phyloP scores from a whole-genome alignment of 2,888 invertebrate genomes.

The Drosophila kuntzei region DNA sequence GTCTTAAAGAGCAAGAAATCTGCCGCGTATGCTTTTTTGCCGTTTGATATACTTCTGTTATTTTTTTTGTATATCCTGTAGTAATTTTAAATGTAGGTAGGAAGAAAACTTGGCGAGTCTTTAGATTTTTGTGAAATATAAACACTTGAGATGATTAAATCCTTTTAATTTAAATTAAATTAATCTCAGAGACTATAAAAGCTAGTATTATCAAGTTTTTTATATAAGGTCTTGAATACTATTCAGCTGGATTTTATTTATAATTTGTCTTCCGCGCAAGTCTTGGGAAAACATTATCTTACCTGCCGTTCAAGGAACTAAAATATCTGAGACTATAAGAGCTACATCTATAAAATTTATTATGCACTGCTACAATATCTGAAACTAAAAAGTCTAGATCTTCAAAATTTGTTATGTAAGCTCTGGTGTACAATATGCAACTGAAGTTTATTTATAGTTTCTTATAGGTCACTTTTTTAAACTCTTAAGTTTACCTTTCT shows the following conservation, averaged over 20 bases:
- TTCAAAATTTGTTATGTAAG: too few species aligned
- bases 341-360: neutral
- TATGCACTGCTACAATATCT: neutral
- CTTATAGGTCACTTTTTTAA: too few species aligned
- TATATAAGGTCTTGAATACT: neutral
- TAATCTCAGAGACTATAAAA: too few species aligned
- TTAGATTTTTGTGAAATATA: neutral
- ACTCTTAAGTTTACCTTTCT: too few species aligned
- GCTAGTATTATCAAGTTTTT: neutral
- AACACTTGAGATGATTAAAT: neutral
- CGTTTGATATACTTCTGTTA: neutral
- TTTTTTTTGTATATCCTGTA: neutral
- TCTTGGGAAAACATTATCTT: neutral
- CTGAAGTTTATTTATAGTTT: too few species aligned
- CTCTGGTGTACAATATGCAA: too few species aligned
- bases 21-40: neutral
- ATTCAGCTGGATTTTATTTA: neutral
- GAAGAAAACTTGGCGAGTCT: neutral
- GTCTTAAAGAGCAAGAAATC: constrained; percentile 2
- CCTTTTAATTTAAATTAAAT: neutral
- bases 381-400: neutral
- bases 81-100: neutral
- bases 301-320: neutral
- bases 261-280: neutral
- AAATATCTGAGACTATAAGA: neutral